Base-by-base conservation (phyloP, 2,797 vertebrate species). In the Holocentrus rufus region DNA sequence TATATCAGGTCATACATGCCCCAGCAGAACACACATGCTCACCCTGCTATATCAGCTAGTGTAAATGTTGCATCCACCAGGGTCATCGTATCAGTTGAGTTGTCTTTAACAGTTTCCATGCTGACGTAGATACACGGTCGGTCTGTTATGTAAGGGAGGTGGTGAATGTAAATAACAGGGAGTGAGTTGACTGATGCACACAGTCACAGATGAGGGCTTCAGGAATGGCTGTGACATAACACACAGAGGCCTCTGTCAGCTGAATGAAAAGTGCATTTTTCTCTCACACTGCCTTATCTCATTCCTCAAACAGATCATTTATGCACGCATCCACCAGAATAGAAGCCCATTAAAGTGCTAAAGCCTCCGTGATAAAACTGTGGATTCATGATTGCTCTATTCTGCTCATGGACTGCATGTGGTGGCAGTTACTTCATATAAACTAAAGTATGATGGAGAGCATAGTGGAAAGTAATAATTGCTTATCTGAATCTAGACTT, bases 151-250 rank as follows among this genome's bases (percentile, higher is more conserved):
- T 80, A 84, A 85, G 25, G 65, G 49, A 49, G 53, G 25, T 17
- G 18, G 36, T 61, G 46, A 73, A 63, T 72, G 71, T 65, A 76
- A 85, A 84, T 74, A 80, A 22, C 65, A 53, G 50, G 34, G 53
- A 20, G n/a, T 22, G 47, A 11, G 57, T 11, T 20, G 61, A 46
- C 64, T 18, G 69, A 72, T 69, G 62, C 80, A 60, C 34, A 25
- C 53, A 0, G 30, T 46, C 50, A 66, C 46, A 39, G 44, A 65
- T 31, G 27, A 63, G 52, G 50, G 47, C 15, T 31, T 68, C 57
- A 58, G 74, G 54, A 72, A 73, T 49, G 50, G 31, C 52, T 0
- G 31, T 85, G 73, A 77, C 14, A 54, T 59, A 83, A 86, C 61
- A 55, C 46, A 39, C 49, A 13, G 59, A 65, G 46, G 20, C 23